Percentiles rank a stretch among this genome's conserved stretches.
phyloP scores from a whole-genome alignment of 2,113 vertebrate species.

The Prunella fulvescens region DNA sequence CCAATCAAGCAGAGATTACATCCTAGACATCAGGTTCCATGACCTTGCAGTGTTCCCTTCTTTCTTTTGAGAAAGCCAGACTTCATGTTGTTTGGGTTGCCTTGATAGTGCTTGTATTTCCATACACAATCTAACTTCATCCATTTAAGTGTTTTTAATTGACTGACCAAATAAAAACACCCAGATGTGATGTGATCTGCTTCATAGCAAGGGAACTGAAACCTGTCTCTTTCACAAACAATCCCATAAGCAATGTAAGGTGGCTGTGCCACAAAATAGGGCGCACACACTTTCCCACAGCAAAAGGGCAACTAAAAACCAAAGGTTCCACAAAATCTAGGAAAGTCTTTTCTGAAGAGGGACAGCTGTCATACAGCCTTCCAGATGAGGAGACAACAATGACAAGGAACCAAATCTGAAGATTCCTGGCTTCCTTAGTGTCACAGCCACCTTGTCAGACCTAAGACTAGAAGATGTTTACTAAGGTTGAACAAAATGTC shows the following conservation, averaged over 20 bases:
- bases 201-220: background rate
- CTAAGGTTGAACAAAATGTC: background rate
- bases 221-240: background rate
- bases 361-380: background rate
- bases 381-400: background rate
- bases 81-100: background rate
- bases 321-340: background rate
- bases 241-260: background rate
- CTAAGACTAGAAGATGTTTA: background rate
- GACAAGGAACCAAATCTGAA: background rate
- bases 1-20: background rate
- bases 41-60: background rate
- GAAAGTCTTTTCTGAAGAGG: background rate
- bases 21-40: background rate
- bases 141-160: background rate
- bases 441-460: background rate
- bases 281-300: fast-evolving
- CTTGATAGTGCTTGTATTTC: background rate
- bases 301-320: background rate
- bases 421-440: background rate
- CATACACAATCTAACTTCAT: background rate
- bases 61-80: background rate
- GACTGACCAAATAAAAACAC: background rate
- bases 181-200: background rate
- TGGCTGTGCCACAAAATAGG: background rate